Percentiles rank a stretch among this genome's conserved stretches.
phyloP scores from a whole-genome alignment of 2,797 vertebrate species.

The Pseudochirops corinnae region DNA sequence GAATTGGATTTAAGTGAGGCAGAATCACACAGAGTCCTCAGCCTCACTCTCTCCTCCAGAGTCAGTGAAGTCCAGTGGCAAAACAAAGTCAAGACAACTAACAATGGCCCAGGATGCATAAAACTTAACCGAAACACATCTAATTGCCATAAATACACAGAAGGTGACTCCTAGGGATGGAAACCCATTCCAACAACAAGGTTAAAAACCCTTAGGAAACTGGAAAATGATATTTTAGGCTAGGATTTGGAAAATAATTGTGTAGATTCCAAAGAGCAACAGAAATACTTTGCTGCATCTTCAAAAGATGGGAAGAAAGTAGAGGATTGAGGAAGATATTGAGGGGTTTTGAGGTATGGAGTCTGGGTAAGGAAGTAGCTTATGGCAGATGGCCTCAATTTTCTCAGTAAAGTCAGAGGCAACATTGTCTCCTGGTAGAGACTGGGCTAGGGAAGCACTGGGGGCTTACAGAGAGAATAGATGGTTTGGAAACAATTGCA shows the following conservation, averaged over 20 bases:
- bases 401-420: neutral
- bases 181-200: conserved; percentile 71
- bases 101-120: neutral
- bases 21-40: neutral
- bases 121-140: neutral
- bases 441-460: neutral
- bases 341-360: neutral
- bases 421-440: neutral
- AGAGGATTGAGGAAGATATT: neutral
- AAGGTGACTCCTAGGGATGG: conserved; percentile 69
- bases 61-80: neutral
- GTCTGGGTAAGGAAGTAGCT: neutral
- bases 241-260: neutral
- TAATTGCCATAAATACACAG: conserved; percentile 75
- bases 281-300: neutral
- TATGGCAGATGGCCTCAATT: neutral
- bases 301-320: neutral
- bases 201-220: conserved; percentile 61
- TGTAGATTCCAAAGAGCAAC: conserved; percentile 26
- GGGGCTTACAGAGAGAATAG: neutral
- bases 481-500: neutral
- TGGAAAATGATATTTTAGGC: conserved; percentile 61
- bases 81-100: neutral
- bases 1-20: neutral
- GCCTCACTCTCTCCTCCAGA: neutral